Percentiles rank a stretch among this genome's conserved stretches.
These are phyloP conservation scores for Melanotaenia nigrans DNA, from an alignment of 2,797 vertebrate species.

Conservation along the genomic window DNA sequence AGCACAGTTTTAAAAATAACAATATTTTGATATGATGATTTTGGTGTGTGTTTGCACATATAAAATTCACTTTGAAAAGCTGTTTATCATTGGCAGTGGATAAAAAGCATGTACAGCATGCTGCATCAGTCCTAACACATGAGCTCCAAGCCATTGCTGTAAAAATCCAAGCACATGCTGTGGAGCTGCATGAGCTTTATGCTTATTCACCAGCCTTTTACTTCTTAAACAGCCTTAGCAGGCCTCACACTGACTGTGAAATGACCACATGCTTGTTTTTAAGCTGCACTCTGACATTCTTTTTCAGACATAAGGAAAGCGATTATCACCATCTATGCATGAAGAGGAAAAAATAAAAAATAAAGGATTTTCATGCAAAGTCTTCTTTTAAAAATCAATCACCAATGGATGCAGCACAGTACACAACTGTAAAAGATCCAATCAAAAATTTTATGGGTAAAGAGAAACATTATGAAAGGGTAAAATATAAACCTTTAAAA, in stretches of 20 bases:
- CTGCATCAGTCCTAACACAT: background rate
- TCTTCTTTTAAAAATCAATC: constrained; percentile 26
- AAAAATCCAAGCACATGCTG: constrained; percentile 27
- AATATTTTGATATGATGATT: too few species aligned
- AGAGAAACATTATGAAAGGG: constrained; percentile 38
- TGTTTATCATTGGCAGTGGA: background rate
- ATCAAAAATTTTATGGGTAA: constrained; percentile 15
- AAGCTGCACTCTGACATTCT: constrained; percentile 4
- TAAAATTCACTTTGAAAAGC: background rate
- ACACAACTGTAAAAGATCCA: constrained; percentile 45
- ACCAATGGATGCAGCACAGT: constrained; percentile 41
- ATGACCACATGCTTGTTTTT: constrained; percentile 44
- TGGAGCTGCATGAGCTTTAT: constrained; percentile 16
- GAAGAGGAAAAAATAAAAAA: background rate
- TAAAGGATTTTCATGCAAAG: constrained; percentile 19
- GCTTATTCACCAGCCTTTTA: constrained; percentile 34
- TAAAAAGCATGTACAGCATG: background rate
- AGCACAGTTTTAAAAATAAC: background rate
- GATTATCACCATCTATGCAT: constrained; percentile 1
- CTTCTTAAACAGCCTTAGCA: constrained; percentile 29
- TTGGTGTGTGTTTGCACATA: background rate
- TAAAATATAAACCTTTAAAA: constrained; percentile 50
- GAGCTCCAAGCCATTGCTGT: constrained; percentile 18
- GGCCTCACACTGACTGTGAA: constrained; percentile 38
- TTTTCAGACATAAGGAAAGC: background rate